phyloP scores from a whole-genome alignment of 2,888 invertebrate species.

The Myathropa florea region DNA sequence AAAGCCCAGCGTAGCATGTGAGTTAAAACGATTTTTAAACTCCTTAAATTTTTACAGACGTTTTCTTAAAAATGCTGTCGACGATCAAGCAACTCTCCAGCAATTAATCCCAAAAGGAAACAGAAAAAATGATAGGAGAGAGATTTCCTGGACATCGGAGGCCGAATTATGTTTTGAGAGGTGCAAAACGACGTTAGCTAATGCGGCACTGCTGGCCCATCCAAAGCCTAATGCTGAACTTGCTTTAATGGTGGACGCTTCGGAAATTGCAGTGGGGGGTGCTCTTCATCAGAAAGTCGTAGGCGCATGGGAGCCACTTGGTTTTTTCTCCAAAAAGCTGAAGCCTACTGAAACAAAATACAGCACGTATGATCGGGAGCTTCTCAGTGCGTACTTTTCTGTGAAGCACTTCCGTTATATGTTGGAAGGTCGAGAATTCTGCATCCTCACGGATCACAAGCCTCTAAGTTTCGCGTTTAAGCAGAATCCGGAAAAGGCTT shows the following conservation, averaged over 20 bases:
- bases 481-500: constrained; percentile 73
- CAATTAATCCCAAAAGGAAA: no score
- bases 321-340: constrained; percentile 75
- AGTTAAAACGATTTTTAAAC: no score
- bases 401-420: constrained; percentile 73
- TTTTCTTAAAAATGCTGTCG: constrained; percentile 71
- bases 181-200: no score
- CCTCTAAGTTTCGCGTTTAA: constrained; percentile 74
- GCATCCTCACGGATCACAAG: no score
- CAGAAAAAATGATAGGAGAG: no score
- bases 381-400: constrained; percentile 77
- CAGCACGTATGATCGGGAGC: constrained; percentile 74
- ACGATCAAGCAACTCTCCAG: no score
- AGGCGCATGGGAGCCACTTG: neutral
- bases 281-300: neutral
- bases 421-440: no score
- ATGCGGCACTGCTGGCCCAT: no score
- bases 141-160: no score
- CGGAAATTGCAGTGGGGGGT: constrained; percentile 2
- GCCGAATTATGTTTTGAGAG: no score
- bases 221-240: no score
- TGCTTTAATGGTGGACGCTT: constrained; percentile 10
- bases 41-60: constrained; percentile 76
- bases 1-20: constrained; percentile 57
- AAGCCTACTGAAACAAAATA: constrained; percentile 75